Base-by-base conservation (phyloP, 2,797 vertebrate species). In the Xenops minutus region DNA sequence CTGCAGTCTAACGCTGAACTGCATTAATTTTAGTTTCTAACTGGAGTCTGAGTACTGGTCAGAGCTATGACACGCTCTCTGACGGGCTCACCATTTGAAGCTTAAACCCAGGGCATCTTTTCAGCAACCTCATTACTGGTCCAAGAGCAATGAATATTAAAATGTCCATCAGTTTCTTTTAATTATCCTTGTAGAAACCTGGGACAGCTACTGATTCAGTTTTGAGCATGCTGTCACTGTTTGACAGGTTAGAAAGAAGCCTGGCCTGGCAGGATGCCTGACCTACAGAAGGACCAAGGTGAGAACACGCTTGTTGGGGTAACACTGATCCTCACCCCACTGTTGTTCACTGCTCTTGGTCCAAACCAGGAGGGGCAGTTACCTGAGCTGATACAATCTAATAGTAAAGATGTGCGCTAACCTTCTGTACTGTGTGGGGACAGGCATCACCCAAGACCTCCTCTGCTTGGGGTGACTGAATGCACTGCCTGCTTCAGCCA, bases 141-240 rank as follows among this genome's bases (percentile, higher is more conserved):
- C 77, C 46, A 72, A 69, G 43, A 88, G 64, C 56, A 74, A 64
- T 1, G 7, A 37, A 68, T 91, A 81, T 94, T 95, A 92, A 92
- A 91, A 82, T 62, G 62, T 49, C 74, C 64, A 8, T 91, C 75
- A 48, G 14, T 69, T 93, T 49, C 26, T 82, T 93, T 93, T 86
- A 89, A 67, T 94, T 80, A 88, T 80, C 43, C n/a, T 34, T 63
- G 34, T 49, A 76, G 52, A 23, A 44, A 52, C 32, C 61, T 51
- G 43, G 36, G 48, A 43, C n/a, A 66, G 59, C 52, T 86, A 39
- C 48, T 73, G 49, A 68, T 87, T 92, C 77, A 2, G 1, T 71
- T 81, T 59, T 51, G 52, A 52, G 71, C 56, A 44, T 74, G 48
- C 88, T 81, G 29, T 68, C 15, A 3, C 48, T 56, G 78, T 66